Conservation (phyloP, 2,888 invertebrate species). For the Linnaemya vulpina region DNA sequence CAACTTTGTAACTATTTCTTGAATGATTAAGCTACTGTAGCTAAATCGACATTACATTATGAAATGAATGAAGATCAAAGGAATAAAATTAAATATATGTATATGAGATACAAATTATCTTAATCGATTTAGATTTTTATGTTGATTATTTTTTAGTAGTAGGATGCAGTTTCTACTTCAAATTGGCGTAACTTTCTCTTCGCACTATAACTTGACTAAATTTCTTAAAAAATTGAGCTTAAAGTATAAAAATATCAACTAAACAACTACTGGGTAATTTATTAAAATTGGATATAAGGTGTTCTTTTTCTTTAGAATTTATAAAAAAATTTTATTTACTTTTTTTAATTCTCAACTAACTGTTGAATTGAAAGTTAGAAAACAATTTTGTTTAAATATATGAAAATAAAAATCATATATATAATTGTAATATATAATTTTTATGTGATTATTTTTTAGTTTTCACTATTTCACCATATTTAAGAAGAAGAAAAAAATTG, state of each 20-base stretch:
- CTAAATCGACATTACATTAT: too few relatives aligned
- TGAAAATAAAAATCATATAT: constrained; percentile 2
- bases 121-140: too few relatives aligned
- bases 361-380: constrained; percentile 54
- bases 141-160: too few relatives aligned
- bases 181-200: too few relatives aligned
- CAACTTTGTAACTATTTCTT: too few relatives aligned
- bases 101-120: too few relatives aligned
- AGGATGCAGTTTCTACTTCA: too few relatives aligned
- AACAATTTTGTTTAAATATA: constrained; percentile 44
- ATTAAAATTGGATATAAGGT: neutral
- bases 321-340: neutral
- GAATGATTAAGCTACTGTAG: too few relatives aligned
- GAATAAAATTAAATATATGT: too few relatives aligned
- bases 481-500: constrained; percentile 56
- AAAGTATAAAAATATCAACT: neutral
- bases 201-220: too few relatives aligned
- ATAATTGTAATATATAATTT: constrained; percentile 32
- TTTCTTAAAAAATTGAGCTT: neutral
- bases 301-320: neutral
- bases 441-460: constrained; percentile 20
- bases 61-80: too few relatives aligned
- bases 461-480: constrained; percentile 51
- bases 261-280: constrained; percentile 4
- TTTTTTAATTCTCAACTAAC: constrained; percentile 32